A percentile compares a stretch with the other conserved stretches of the same genome.
Evolutionary conservation across 2,797 vertebrate species (phyloP).

Genomic region (Sciurus vulgaris): DNA sequence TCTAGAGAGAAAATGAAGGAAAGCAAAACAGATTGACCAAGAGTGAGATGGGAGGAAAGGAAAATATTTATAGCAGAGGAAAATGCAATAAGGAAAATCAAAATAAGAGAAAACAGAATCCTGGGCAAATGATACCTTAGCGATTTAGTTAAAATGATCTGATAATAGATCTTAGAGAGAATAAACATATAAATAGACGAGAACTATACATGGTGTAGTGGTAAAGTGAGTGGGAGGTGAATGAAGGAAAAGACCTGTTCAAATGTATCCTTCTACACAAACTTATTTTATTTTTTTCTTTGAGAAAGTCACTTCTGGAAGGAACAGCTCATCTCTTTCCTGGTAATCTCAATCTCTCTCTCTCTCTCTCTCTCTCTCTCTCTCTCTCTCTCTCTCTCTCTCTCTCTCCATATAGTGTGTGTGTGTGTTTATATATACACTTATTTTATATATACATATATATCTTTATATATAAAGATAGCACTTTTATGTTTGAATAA

Average conservation of each 20-base stretch:
- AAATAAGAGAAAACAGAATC: constrained; percentile 14
- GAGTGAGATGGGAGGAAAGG: neutral
- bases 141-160: neutral
- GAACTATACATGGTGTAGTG: neutral
- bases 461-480: neutral
- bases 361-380: no score
- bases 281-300: neutral
- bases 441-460: no score
- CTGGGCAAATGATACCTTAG: neutral
- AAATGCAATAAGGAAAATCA: neutral
- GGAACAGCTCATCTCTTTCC: neutral
- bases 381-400: no score
- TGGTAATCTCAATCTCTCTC: no score
- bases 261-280: neutral
- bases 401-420: no score
- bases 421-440: no score
- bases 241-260: neutral
- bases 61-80: neutral
- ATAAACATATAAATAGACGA: neutral
- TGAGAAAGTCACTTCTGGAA: neutral
- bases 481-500: neutral
- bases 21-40: neutral
- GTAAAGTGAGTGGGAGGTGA: neutral
- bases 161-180: neutral
- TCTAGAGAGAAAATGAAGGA: neutral